Percentiles rank a stretch among this genome's conserved stretches.
These are phyloP conservation scores for Priocnemis perturbator DNA, from an alignment of 2,888 invertebrate species.

Conservation along the genomic window DNA sequence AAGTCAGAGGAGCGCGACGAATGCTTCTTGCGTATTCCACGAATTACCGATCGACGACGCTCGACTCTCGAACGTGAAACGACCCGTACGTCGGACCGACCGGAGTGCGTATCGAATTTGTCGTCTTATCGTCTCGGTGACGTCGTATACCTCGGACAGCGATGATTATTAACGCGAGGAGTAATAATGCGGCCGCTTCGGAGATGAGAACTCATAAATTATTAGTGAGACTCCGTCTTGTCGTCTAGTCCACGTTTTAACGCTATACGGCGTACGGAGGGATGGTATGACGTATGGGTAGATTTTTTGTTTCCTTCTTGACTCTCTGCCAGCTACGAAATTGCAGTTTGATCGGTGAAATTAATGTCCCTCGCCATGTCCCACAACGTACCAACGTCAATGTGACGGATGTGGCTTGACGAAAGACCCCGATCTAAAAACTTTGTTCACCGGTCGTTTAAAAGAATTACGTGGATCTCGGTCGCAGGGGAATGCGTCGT, in stretches of 20 bases:
- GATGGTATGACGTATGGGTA: too few relatives aligned
- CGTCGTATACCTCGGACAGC: background rate
- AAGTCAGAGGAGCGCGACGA: slow-evolving; percentile 37
- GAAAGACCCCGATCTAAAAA: slow-evolving; percentile 43
- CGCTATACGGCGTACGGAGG: too few relatives aligned
- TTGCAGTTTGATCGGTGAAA: slow-evolving; percentile 1
- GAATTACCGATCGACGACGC: slow-evolving; percentile 33
- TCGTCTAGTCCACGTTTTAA: too few relatives aligned
- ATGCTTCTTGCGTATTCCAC: slow-evolving; percentile 43
- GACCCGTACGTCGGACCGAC: slow-evolving; percentile 18
- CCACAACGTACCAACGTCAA: slow-evolving; percentile 16
- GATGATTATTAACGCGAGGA: too few relatives aligned
- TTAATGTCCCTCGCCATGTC: background rate
- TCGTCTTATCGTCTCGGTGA: background rate
- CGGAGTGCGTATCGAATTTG: slow-evolving; percentile 9
- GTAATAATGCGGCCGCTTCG: too few relatives aligned
- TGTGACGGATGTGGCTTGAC: slow-evolving; percentile 64
- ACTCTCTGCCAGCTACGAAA: background rate
- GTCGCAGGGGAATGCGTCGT: slow-evolving; percentile 52
- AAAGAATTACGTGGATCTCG: slow-evolving; percentile 50
- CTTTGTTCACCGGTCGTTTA: slow-evolving; percentile 39
- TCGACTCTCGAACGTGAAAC: slow-evolving; percentile 28
- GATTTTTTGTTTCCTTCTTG: too few relatives aligned
- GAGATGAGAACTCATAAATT: too few relatives aligned
- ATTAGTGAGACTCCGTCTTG: too few relatives aligned